phyloP scores from a whole-genome alignment of 2,113 vertebrate species.

The Etheostoma cragini region DNA sequence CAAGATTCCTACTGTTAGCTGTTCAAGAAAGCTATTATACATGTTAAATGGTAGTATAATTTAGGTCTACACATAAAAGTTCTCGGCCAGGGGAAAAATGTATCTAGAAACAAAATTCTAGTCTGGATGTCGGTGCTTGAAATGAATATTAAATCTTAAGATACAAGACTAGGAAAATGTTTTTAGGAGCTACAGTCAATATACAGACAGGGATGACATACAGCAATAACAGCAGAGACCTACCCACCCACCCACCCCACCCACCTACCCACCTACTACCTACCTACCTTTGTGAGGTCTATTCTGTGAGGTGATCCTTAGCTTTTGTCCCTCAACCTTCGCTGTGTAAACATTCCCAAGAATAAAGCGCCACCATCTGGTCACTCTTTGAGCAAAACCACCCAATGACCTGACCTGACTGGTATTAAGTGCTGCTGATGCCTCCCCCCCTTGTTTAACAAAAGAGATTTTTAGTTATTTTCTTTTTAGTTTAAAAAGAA shows the following conservation, averaged over 20 bases:
- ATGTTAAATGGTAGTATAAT: conserved; percentile 1
- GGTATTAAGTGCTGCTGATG: background rate
- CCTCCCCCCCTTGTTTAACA: background rate
- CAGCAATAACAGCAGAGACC: background rate
- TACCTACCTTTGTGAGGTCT: conserved; percentile 11
- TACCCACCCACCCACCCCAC: too few relatives aligned
- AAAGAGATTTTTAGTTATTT: conserved; percentile 1
- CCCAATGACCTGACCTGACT: background rate
- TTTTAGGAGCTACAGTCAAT: background rate
- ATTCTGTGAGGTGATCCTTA: background rate
- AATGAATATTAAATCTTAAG: conserved; percentile 11
- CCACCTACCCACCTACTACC: background rate
- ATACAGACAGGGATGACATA: background rate
- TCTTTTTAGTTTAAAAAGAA: conserved; percentile 3
- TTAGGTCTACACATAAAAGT: conserved; percentile 3
- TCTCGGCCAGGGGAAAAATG: background rate
- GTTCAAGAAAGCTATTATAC: conserved; percentile 7
- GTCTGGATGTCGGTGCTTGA: background rate
- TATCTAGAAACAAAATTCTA: background rate
- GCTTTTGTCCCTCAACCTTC: background rate
- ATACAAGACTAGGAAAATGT: conserved; percentile 1
- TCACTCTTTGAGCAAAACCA: conserved; percentile 9
- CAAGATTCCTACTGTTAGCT: background rate
- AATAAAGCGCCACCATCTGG: conserved; percentile 54
- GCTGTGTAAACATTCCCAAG: background rate